These are phyloP conservation scores for Notarius quadriscutis DNA, from an alignment of 2,113 vertebrate species.

Conservation along the genomic window DNA sequence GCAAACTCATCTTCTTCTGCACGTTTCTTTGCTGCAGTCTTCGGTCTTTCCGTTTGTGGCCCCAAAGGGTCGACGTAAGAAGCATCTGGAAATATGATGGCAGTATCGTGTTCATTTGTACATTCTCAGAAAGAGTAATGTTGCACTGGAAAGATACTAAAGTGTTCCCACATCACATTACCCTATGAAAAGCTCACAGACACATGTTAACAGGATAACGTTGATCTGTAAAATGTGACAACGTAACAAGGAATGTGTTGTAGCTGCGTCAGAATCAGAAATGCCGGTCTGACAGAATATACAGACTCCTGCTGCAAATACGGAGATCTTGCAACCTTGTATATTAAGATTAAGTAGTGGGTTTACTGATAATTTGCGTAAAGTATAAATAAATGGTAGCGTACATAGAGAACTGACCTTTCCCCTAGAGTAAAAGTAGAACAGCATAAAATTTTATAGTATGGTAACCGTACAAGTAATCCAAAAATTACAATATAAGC, in stretches of 20 bases:
- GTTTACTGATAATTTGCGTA: neutral
- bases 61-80: constrained; percentile 91
- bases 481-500: neutral
- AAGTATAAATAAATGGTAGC: neutral
- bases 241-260: constrained; percentile 28
- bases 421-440: neutral
- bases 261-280: neutral
- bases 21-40: constrained; percentile 85
- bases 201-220: constrained; percentile 11
- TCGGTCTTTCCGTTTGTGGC: constrained; percentile 88
- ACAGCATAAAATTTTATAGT: neutral
- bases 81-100: constrained; percentile 74
- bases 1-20: constrained; percentile 90
- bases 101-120: neutral
- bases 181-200: constrained; percentile 21
- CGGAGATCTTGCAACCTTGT: neutral
- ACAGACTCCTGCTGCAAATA: neutral
- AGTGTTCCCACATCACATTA: neutral
- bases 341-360: neutral
- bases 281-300: neutral
- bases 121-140: neutral
- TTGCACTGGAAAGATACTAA: neutral
- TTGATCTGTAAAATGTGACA: constrained; percentile 13
- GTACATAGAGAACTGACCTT: neutral
- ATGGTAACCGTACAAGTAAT: neutral